Evolutionary conservation across 2,797 vertebrate species (phyloP), one percentile per base, ranked within the genome.

Genomic region (Pangasius larnaudii): DNA sequence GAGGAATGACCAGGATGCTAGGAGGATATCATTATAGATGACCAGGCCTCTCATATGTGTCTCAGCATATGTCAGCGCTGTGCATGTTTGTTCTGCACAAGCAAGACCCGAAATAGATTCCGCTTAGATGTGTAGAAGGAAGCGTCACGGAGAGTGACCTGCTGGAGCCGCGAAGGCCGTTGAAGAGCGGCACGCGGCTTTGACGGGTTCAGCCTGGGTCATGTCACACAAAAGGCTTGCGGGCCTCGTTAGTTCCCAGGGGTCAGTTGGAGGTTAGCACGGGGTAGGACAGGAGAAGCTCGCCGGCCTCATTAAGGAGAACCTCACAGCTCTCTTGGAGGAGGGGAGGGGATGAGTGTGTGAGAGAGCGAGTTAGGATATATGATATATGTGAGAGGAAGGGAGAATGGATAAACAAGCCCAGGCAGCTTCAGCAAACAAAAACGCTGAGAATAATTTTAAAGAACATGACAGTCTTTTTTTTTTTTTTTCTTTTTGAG

Each of bases 271-370:
- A 88, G 88, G 89, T 84, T 87, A 88, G 84, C 33, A 58, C 24
- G 69, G 86, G 78, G 61, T 53, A 74, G 78, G 77, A 87, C 84
- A 85, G 79, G 77, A 89, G 86, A 91, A 77, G 84, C 88, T 82
- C 59, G 33, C 46, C 24, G 6, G 87, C 86, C 91, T 93, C 91
- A 93, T 93, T 93, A 92, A 85, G 86, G 91, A 82, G 75, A 90
- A 89, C 85, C 91, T 91, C 56, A 5, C 88, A 89, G 90, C 90
- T 74, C 86, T 63, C 87, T 87, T 49, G 58, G 82, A 88, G 56
- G 83, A 67, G 61, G 88, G 18, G 51, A 58, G 16, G 74, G 51
- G 49, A 71, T 13, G 49, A 22, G n/a, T 9, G 58, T 36, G 2
- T 13, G 53, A 59, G 33, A 39, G 56, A 61, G 53, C 1, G 77